phyloP scores from a whole-genome alignment of 2,113 vertebrate species.

The Anhinga rufa region DNA sequence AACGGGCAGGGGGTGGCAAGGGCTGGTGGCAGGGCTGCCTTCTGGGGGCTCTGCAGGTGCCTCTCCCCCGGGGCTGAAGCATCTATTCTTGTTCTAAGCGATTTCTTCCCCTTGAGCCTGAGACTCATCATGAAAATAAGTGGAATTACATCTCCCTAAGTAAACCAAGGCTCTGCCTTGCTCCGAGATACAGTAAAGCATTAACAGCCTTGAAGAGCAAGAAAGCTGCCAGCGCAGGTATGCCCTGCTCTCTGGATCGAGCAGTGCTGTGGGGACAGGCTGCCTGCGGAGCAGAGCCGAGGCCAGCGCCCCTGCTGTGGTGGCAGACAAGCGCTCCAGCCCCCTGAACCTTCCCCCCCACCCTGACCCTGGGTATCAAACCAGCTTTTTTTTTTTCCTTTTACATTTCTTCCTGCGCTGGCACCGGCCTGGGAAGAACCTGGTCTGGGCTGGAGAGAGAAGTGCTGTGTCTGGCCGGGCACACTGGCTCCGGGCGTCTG shows the following conservation, averaged over 20 bases:
- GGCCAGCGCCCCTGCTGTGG: not conserved
- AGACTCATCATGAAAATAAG: not conserved
- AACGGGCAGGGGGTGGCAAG: not conserved
- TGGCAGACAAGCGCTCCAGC: not conserved
- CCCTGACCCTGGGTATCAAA: not conserved
- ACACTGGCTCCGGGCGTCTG: constrained; percentile 15
- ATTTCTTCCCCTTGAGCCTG: not conserved
- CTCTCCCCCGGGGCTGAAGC: not conserved
- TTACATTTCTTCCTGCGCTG: not conserved
- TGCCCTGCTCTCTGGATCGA: not conserved
- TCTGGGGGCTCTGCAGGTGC: not conserved
- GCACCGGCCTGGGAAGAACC: not conserved
- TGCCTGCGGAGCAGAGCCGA: not conserved
- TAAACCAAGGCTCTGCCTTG: not conserved
- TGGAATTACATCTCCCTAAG: not conserved
- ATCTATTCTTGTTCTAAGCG: not conserved
- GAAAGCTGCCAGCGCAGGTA: not conserved
- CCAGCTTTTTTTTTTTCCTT: not conserved
- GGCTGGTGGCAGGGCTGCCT: not conserved
- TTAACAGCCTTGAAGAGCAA: not conserved
- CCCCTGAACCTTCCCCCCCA: not conserved
- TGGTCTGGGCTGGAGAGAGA: not conserved
- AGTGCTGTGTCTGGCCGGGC: constrained; percentile 15
- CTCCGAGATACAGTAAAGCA: not conserved
- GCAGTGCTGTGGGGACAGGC: not conserved